phyloP scores from a whole-genome alignment of 37 sponge, comb jelly and placozoan genomes.

The Lycopodina hypogea region DNA sequence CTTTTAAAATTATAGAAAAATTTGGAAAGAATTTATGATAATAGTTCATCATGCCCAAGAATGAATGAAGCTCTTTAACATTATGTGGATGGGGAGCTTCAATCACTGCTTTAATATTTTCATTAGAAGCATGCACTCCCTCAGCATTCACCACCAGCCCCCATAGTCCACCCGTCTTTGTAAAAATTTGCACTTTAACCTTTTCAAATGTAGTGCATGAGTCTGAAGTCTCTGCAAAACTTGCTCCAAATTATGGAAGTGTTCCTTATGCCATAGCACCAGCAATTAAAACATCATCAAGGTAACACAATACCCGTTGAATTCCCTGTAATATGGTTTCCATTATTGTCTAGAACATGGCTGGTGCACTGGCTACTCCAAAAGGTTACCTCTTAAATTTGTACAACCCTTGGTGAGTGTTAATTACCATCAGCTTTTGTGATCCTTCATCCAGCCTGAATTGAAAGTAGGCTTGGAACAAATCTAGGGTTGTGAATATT shows the following conservation, averaged over 20 bases:
- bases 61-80: conserved; percentile 9
- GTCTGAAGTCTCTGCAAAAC: not conserved
- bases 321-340: conserved; percentile 21
- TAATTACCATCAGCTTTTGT: not conserved
- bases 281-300: not conserved
- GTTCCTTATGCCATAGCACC: not conserved
- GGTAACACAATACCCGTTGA: conserved; percentile 7
- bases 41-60: not conserved
- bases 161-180: not conserved
- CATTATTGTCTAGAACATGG: conserved; percentile 20
- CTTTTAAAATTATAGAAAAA: conserved; percentile 4
- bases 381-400: too few species aligned
- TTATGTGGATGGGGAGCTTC: conserved; percentile 28
- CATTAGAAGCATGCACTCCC: too few species aligned
- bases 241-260: not conserved
- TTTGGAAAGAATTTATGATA: conserved; percentile 20
- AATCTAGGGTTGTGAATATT: conserved; percentile 21
- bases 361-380: conserved; percentile 23
- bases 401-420: conserved; percentile 23
- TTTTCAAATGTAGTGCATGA: not conserved
- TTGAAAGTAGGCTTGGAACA: conserved; percentile 38
- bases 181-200: conserved; percentile 17
- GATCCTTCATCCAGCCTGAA: conserved; percentile 20
- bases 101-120: conserved; percentile 5
- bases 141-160: too few species aligned